Conservation (phyloP, 2,113 vertebrate species). For the Semicossyphus pulcher region DNA sequence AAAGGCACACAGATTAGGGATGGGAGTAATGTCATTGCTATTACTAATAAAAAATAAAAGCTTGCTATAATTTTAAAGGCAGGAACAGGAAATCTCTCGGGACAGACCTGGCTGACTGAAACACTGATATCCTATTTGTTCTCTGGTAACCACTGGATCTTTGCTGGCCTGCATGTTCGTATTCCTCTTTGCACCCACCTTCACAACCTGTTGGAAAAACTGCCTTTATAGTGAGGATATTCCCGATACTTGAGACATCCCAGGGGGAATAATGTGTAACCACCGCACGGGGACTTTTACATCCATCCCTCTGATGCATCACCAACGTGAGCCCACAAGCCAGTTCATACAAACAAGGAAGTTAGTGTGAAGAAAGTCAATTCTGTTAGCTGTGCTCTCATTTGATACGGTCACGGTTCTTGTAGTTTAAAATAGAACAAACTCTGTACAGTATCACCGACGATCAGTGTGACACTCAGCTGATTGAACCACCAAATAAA, state of each 20-base stretch:
- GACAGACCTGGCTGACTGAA: background rate
- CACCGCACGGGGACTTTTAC: conserved; percentile 9
- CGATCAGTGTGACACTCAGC: background rate
- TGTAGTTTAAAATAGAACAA: background rate
- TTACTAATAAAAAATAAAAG: background rate
- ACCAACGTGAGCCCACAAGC: background rate
- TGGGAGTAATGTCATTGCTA: background rate
- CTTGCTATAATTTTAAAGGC: background rate
- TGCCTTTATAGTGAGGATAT: background rate
- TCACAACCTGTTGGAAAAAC: background rate
- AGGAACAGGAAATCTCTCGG: conserved; percentile 1
- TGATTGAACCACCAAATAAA: background rate
- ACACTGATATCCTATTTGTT: conserved; percentile 1
- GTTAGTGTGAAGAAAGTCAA: conserved; percentile 5
- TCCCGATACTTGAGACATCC: background rate
- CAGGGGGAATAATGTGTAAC: background rate
- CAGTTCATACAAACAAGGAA: background rate
- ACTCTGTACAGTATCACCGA: background rate
- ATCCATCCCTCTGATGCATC: background rate
- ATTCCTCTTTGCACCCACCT: too few species aligned
- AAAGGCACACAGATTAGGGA: conserved; percentile 4
- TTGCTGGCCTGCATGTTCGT: background rate
- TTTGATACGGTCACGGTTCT: background rate
- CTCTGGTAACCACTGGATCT: background rate
- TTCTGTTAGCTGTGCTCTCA: background rate